Conservation (phyloP, 2,113 vertebrate species). For the Dinomys branickii region DNA sequence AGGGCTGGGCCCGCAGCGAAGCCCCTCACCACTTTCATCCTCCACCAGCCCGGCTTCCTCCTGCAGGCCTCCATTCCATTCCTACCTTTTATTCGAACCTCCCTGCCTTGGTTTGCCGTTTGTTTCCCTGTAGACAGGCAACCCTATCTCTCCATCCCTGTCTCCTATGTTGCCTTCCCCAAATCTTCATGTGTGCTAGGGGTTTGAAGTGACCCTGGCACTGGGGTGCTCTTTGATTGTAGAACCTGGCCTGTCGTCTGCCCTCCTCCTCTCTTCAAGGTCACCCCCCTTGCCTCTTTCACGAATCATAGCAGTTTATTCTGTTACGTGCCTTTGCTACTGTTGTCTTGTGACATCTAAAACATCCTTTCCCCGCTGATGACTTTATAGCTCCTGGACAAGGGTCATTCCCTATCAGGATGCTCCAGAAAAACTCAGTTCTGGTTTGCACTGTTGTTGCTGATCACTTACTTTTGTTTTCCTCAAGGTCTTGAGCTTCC, state of each 20-base stretch:
- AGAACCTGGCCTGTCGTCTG: background rate
- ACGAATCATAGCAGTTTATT: background rate
- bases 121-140: background rate
- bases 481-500: background rate
- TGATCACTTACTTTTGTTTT: background rate
- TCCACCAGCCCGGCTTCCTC: background rate
- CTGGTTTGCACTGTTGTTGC: background rate
- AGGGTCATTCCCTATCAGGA: background rate
- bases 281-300: background rate
- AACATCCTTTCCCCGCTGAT: background rate
- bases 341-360: background rate
- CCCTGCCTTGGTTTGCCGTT: background rate
- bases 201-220: background rate
- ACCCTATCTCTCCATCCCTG: background rate
- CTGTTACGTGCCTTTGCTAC: background rate
- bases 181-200: background rate
- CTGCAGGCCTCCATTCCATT: background rate
- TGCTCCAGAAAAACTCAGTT: background rate
- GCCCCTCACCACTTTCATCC: background rate
- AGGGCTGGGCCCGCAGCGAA: background rate
- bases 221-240: background rate
- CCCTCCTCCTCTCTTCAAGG: background rate
- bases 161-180: background rate
- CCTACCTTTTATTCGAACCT: background rate
- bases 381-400: background rate